phyloP scores from a whole-genome alignment of 2,888 invertebrate species.

The Polyploca ridens region DNA sequence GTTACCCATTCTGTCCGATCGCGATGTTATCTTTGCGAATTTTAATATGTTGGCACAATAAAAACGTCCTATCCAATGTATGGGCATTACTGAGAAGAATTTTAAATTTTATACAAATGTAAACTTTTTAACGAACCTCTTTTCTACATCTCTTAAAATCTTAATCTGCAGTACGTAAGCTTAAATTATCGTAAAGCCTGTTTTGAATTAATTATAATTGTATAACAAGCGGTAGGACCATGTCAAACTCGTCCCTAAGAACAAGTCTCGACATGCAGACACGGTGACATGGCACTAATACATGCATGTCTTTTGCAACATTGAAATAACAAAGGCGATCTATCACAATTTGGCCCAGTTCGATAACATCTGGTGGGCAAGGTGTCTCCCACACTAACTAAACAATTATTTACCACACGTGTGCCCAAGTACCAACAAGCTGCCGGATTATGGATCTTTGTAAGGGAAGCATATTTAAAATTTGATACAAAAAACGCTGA shows the following conservation, averaged over 20 bases:
- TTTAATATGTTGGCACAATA: background rate
- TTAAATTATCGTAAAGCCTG: too few relatives aligned
- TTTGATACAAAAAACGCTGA: background rate
- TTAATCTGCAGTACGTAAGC: too few relatives aligned
- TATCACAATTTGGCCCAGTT: conserved; percentile 54
- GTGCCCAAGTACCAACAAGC: conserved; percentile 37
- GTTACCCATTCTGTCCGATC: background rate
- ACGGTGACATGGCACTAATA: conserved; percentile 10
- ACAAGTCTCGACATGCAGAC: background rate
- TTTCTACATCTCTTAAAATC: too few relatives aligned
- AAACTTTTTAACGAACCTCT: background rate
- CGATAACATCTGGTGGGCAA: conserved; percentile 79
- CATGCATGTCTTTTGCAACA: conserved; percentile 34
- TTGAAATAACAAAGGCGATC: conserved; percentile 54
- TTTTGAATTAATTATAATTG: background rate
- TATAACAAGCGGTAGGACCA: background rate
- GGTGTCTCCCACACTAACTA: conserved; percentile 66
- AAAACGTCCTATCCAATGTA: background rate
- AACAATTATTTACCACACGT: conserved; percentile 59
- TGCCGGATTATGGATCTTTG: conserved; percentile 28
- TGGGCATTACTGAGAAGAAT: background rate
- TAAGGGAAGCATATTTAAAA: background rate
- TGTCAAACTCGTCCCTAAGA: conserved; percentile 1
- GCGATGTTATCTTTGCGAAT: background rate
- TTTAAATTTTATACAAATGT: background rate